Evolutionary conservation across 2,888 invertebrate species (phyloP).

Genomic region (Xestia sexstrigata): DNA sequence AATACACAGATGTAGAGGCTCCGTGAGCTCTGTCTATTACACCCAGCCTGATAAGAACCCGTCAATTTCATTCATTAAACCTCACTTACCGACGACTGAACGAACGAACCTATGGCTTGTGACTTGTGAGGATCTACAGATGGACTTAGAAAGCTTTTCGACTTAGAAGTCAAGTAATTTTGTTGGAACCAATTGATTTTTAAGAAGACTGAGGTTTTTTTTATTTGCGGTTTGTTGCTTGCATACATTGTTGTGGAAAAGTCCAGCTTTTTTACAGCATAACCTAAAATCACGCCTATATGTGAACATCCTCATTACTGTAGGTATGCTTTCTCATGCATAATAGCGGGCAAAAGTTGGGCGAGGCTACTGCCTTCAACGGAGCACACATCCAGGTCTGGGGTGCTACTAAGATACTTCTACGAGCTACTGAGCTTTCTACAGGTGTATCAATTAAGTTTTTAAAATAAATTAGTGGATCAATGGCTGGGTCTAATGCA

Average conservation of each 20-base stretch:
- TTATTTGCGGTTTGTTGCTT: neutral
- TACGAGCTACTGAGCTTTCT: neutral
- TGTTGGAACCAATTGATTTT: slow-evolving; percentile 2
- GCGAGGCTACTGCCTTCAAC: neutral
- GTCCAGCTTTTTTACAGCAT: neutral
- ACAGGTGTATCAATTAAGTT: neutral
- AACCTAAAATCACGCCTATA: neutral
- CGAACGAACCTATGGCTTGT: slow-evolving; percentile 23
- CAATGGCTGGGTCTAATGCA: neutral
- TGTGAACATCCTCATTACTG: neutral
- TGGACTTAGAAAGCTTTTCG: slow-evolving; percentile 12
- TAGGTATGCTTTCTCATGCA: neutral
- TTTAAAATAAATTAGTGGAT: neutral
- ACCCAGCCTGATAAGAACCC: slow-evolving; percentile 61
- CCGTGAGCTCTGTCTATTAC: slow-evolving; percentile 55
- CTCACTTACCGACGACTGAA: slow-evolving; percentile 32
- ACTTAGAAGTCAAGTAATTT: slow-evolving; percentile 1
- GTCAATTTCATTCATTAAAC: slow-evolving; percentile 65
- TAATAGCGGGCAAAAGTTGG: neutral
- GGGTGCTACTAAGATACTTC: neutral
- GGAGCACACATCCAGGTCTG: neutral
- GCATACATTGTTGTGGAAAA: neutral
- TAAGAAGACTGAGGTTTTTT: neutral
- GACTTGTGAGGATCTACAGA: slow-evolving; percentile 20
- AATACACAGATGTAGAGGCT: slow-evolving; percentile 61